Evolutionary conservation across 2,888 invertebrate genomes (phyloP).

Genomic region (Eretmocerus hayati): DNA sequence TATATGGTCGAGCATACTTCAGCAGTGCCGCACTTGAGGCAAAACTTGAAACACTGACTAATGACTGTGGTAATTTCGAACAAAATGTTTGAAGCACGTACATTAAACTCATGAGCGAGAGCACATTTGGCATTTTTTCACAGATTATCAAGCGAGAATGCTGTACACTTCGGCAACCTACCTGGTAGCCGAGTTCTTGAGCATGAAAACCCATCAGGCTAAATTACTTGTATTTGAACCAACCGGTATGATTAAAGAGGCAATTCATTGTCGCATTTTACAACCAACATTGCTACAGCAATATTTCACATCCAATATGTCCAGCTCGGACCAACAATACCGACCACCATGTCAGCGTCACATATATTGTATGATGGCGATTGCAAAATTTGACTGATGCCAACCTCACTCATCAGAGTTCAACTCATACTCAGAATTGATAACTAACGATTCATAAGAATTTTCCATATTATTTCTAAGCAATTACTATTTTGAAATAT

Average conservation of each 20-base stretch:
- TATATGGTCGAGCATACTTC: too few relatives aligned
- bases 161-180: conserved; percentile 14
- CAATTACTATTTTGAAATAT: too few relatives aligned
- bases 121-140: too few relatives aligned
- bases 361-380: too few relatives aligned
- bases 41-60: conserved; percentile 10
- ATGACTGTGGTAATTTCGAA: conserved; percentile 12
- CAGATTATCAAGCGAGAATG: too few relatives aligned
- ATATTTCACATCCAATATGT: conserved; percentile 18
- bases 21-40: too few relatives aligned
- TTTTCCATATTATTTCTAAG: too few relatives aligned
- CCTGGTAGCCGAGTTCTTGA: conserved; percentile 10
- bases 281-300: conserved; percentile 13
- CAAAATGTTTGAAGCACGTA: not conserved
- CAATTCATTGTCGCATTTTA: conserved; percentile 40
- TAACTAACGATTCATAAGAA: too few relatives aligned
- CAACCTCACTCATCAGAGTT: too few relatives aligned
- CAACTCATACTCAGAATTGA: too few relatives aligned
- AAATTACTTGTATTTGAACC: conserved; percentile 21
- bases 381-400: too few relatives aligned
- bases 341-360: not conserved
- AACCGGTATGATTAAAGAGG: conserved; percentile 42
- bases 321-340: too few relatives aligned
- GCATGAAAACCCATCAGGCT: conserved; percentile 22
- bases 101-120: not conserved